Evolutionary conservation across 2,888 invertebrate species (phyloP).

Genomic region (Pandemis corylana): DNA sequence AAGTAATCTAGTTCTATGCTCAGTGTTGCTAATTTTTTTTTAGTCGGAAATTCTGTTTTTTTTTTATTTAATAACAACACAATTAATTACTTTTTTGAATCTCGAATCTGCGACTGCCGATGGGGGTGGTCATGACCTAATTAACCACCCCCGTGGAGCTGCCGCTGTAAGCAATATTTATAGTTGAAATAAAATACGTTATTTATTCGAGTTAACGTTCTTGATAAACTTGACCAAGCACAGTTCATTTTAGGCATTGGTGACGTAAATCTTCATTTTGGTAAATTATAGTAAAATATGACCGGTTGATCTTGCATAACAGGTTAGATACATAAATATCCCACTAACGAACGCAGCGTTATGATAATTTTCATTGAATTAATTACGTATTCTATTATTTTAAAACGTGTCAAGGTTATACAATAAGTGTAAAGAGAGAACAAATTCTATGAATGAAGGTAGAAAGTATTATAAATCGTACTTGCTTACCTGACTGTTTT

Average conservation of each 20-base stretch:
- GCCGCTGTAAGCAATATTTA: too few relatives aligned
- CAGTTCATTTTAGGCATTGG: background rate
- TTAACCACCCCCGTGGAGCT: too few relatives aligned
- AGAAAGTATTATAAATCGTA: background rate
- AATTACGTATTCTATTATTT: conserved; percentile 50
- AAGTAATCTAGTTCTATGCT: too few relatives aligned
- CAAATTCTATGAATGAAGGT: conserved; percentile 21
- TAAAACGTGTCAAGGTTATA: conserved; percentile 65
- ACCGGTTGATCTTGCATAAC: conserved; percentile 30
- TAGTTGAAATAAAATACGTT: background rate
- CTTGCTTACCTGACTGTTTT: background rate
- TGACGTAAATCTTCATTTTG: background rate
- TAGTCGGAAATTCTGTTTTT: too few relatives aligned
- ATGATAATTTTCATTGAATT: conserved; percentile 47
- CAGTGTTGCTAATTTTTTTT: too few relatives aligned
- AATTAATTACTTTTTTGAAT: too few relatives aligned
- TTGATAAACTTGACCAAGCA: background rate
- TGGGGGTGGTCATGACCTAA: too few relatives aligned
- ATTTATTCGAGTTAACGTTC: background rate
- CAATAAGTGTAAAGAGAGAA: background rate
- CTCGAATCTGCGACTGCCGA: too few relatives aligned
- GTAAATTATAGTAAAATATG: background rate
- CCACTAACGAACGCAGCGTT: conserved; percentile 13
- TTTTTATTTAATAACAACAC: too few relatives aligned
- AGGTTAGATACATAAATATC: conserved; percentile 15